A percentile compares a stretch with the other conserved stretches of the same genome.
These are phyloP conservation scores for Lates japonicus DNA, from an alignment of 2,797 vertebrate genomes.

Conservation along the genomic window DNA sequence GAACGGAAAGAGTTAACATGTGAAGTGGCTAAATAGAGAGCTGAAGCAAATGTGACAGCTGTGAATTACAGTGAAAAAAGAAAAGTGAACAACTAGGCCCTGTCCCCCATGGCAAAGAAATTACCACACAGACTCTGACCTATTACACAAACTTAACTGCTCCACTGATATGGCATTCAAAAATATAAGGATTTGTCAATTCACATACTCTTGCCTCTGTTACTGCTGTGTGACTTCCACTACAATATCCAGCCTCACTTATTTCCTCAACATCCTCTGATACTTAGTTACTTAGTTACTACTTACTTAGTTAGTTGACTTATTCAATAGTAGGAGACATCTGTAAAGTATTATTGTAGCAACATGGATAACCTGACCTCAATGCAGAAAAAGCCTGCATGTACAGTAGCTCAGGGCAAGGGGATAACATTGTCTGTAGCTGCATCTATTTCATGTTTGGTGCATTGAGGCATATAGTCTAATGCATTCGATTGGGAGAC, in stretches of 20 bases:
- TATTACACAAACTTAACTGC: slow-evolving; percentile 32
- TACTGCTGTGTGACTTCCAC: not conserved
- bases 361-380: slow-evolving; percentile 58
- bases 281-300: too few species aligned
- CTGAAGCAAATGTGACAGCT: slow-evolving; percentile 22
- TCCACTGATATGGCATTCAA: slow-evolving; percentile 18
- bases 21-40: not conserved
- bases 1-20: slow-evolving; percentile 1
- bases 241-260: not conserved
- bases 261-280: not conserved
- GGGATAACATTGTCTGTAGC: slow-evolving; percentile 54
- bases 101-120: slow-evolving; percentile 19
- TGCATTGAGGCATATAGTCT: slow-evolving; percentile 65
- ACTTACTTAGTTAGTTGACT: not conserved
- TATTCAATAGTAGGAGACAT: slow-evolving; percentile 19
- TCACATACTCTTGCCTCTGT: not conserved
- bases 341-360: slow-evolving; percentile 3
- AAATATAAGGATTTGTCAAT: slow-evolving; percentile 7
- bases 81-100: slow-evolving; percentile 34
- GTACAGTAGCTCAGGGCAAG: slow-evolving; percentile 55
- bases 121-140: slow-evolving; percentile 17
- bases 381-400: slow-evolving; percentile 39
- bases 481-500: slow-evolving; percentile 62
- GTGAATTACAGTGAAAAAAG: slow-evolving; percentile 27
- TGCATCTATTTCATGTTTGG: slow-evolving; percentile 48